phyloP scores from a whole-genome alignment of 2,797 vertebrate genomes.

The Salmo trutta region DNA sequence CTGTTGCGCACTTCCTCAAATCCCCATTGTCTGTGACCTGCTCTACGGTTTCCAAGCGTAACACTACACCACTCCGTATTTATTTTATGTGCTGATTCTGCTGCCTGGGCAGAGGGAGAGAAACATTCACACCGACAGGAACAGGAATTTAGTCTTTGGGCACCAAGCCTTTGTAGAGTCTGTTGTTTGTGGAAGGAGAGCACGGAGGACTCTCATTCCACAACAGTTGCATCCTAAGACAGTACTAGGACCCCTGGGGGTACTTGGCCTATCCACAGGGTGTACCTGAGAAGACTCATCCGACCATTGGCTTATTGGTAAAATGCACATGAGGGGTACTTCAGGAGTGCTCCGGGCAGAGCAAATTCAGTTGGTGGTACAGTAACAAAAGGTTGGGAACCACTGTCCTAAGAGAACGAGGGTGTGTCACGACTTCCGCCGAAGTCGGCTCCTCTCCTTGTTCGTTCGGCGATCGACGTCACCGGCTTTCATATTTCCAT shows the following conservation, averaged over 20 bases:
- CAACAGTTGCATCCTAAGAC: conserved; percentile 33
- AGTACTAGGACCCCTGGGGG: too few species aligned
- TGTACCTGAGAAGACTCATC: too few species aligned
- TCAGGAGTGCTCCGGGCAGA: too few species aligned
- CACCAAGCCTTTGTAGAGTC: conserved; percentile 58
- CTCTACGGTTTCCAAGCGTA: conserved; percentile 64
- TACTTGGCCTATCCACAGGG: too few species aligned
- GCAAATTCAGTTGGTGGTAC: too few species aligned
- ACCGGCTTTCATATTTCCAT: too few species aligned
- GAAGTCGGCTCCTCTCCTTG: too few species aligned
- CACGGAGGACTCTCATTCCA: conserved; percentile 38
- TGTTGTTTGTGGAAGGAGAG: conserved; percentile 67
- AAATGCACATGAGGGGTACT: too few species aligned
- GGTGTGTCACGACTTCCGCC: too few species aligned
- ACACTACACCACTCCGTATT: conserved; percentile 64
- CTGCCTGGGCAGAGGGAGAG: conserved; percentile 31
- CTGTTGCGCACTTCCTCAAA: conserved; percentile 53
- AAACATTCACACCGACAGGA: conserved; percentile 19
- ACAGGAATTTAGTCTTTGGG: conserved; percentile 67
- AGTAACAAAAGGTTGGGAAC: too few species aligned
- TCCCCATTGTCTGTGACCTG: conserved; percentile 68
- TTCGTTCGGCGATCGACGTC: too few species aligned
- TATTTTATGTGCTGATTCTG: conserved; percentile 77
- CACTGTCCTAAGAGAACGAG: not conserved
- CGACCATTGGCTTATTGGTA: too few species aligned